Evolutionary conservation across 2,797 vertebrate genomes (phyloP).

Genomic region (Sebastolobus altivelis): DNA sequence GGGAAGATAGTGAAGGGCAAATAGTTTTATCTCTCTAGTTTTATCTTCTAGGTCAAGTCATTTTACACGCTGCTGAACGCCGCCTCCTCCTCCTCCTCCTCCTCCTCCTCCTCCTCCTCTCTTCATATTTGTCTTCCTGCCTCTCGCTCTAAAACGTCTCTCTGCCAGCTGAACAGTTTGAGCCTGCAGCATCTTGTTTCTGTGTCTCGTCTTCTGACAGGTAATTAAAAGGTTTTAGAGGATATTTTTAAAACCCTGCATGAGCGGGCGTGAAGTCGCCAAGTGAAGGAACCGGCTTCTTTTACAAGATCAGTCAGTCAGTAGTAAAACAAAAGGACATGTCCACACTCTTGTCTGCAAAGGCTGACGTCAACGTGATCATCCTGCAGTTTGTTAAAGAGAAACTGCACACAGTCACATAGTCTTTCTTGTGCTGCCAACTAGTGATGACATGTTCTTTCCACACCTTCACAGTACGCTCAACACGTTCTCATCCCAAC

Average conservation of each 20-base stretch:
- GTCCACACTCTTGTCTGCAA: neutral
- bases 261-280: no score
- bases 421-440: neutral
- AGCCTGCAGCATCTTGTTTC: conserved; percentile 12
- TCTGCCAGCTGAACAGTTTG: neutral
- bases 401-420: neutral
- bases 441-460: neutral
- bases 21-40: neutral
- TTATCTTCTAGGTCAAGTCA: conserved; percentile 25
- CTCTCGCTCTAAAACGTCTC: neutral
- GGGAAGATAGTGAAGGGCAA: neutral
- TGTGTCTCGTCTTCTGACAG: conserved; percentile 5
- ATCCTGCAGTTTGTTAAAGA: neutral
- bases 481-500: no score
- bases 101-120: conserved; percentile 6
- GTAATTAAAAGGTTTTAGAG: neutral
- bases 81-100: neutral
- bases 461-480: neutral
- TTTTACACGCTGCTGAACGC: conserved; percentile 28
- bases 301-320: neutral
- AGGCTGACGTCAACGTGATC: neutral
- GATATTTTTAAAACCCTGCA: conserved; percentile 15
- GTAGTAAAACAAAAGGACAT: neutral
- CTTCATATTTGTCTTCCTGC: neutral
- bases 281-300: neutral